Evolutionary conservation across 2,113 vertebrate species (phyloP), one percentile per base, ranked within the genome.

Genomic region (Syngnathus scovelli): DNA sequence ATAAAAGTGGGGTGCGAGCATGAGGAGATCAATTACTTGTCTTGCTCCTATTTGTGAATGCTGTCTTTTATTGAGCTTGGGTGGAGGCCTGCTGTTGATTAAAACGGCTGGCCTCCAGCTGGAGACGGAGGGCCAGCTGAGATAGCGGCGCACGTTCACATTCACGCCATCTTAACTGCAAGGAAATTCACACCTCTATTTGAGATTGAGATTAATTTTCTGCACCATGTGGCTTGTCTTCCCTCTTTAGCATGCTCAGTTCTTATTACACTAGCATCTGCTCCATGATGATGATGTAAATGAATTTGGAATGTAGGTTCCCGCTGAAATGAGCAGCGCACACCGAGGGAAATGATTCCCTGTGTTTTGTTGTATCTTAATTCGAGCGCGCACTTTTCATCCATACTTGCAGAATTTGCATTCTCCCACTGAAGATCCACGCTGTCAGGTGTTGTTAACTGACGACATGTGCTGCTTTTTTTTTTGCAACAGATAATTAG

Each of bases 171-270:
- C 78, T 73, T 68, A 81, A 83, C 77, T 64, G 76, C 58, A 66
- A 80, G 85, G 80, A 87, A 87, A 87, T 83, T 75, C 85, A 85
- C 85, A 83, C 82, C 81, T 85, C 82, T 70, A 80, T 85, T 86
- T 76, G 78, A 81, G 85, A 87, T 88, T 88, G 83, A 88, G 88
- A 88, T 88, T 86, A 81, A 89, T 87, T 87, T 87, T 87, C 85
- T 85, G 81, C 84, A 86, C 85, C 85, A 82, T 86, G 86, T 85
- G 85, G 83, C 86, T 87, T 82, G 82, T 87, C 86, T 80, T 77
- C 78, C 81, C 80, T 87, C 86, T 85, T 88, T 85, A 85, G 86
- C 84, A 67, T 60, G 76, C 73, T 69, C 79, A 84, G 64, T 61
- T 80, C 83, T 85, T 84, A 83, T 86, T 83, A 85, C 66, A 63